Percentiles rank a stretch among this genome's conserved stretches.
phyloP scores from a whole-genome alignment of 2,888 invertebrate genomes.

The Blastobasis adustella region DNA sequence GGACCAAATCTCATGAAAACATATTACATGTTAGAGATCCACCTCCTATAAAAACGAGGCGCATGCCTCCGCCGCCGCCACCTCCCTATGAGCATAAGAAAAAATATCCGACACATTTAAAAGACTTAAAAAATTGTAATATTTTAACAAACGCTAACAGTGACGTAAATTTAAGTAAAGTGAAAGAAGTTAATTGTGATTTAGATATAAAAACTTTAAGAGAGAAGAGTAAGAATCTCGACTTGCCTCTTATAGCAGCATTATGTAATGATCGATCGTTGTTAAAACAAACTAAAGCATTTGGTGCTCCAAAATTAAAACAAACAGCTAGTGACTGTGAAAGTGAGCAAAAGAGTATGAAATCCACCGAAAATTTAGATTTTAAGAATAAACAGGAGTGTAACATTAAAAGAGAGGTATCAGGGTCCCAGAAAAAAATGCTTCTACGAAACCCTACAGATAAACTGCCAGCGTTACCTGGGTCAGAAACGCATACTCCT shows the following conservation, averaged over 20 bases:
- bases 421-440: conserved; percentile 73
- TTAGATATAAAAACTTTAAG: conserved; percentile 87
- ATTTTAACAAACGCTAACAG: conserved; percentile 31
- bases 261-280: conserved; percentile 94
- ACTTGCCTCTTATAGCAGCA: conserved; percentile 93
- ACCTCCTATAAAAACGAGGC: conserved; percentile 64
- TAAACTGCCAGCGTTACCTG: conserved; percentile 81
- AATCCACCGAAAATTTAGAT: conserved; percentile 66
- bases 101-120: conserved; percentile 72
- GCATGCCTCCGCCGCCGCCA: conserved; percentile 72
- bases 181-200: conserved; percentile 64
- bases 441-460: conserved; percentile 83
- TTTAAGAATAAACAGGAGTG: conserved; percentile 60
- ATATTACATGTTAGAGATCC: conserved; percentile 78
- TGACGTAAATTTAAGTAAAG: conserved; percentile 47
- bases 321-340: conserved; percentile 59
- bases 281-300: conserved; percentile 90
- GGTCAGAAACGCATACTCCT: conserved; percentile 68
- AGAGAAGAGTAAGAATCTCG: conserved; percentile 91
- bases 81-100: conserved; percentile 69
- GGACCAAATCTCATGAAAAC: conserved; percentile 88
- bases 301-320: conserved; percentile 82
- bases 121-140: conserved; percentile 40
- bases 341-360: conserved; percentile 59
- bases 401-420: conserved; percentile 79